Percentiles rank a stretch among this genome's conserved stretches.
Evolutionary conservation across 64 coral and sea anemone species (phyloP).

Genomic region (Montipora efflorescens): DNA sequence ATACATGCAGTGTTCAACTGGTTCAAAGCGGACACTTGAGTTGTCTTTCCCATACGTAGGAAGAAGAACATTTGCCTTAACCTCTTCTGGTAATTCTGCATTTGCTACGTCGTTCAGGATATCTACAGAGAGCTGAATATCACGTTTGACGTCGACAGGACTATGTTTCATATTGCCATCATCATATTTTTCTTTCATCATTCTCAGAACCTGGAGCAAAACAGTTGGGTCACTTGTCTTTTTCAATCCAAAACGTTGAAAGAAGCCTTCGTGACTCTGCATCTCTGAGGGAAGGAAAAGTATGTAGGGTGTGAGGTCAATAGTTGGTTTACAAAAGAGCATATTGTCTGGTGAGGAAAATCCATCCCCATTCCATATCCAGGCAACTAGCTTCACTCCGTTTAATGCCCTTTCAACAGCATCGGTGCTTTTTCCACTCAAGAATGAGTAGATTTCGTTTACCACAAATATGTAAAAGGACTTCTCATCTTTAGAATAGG

Average conservation of each 20-base stretch:
- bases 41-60: conserved; percentile 63
- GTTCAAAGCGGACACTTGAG: conserved; percentile 29
- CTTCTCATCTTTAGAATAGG: neutral
- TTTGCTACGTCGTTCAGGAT: conserved; percentile 72
- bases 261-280: conserved; percentile 15
- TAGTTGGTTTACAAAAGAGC: conserved; percentile 26
- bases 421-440: neutral
- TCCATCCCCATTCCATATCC: conserved; percentile 87
- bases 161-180: neutral
- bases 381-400: neutral
- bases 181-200: conserved; percentile 11
- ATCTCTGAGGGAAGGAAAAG: conserved; percentile 54
- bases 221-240: conserved; percentile 44
- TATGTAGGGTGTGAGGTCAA: conserved; percentile 79
- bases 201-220: conserved; percentile 56
- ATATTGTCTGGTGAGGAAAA: neutral
- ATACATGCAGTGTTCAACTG: conserved; percentile 78
- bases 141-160: conserved; percentile 40
- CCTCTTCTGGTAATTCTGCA: neutral
- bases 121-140: conserved; percentile 69
- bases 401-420: conserved; percentile 9
- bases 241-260: conserved; percentile 58
- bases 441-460: conserved; percentile 39
- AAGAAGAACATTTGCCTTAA: conserved; percentile 62
- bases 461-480: conserved; percentile 38